phyloP scores from a whole-genome alignment of 1,140 invertebrate genomes.

The Lepidostoma basale region DNA sequence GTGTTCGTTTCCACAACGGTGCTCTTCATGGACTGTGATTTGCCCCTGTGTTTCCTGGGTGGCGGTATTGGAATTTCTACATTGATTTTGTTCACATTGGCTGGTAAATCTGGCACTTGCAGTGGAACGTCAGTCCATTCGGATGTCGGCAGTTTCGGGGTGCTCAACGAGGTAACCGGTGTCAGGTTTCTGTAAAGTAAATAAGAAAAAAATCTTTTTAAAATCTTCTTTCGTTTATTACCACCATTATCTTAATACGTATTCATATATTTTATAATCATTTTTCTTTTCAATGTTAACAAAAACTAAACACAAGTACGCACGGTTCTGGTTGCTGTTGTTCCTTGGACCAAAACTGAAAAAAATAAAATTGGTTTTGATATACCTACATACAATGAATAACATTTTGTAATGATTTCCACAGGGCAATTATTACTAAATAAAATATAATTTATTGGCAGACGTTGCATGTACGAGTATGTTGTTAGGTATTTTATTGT shows the following conservation, averaged over 20 bases:
- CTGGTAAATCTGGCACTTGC: slow-evolving; percentile 17
- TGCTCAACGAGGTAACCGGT: not conserved
- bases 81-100: not conserved
- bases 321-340: slow-evolving; percentile 4
- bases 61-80: slow-evolving; percentile 33
- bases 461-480: not conserved
- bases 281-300: not conserved
- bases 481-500: not conserved
- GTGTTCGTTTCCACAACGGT: not conserved
- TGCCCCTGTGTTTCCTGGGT: slow-evolving; percentile 37
- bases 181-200: not conserved
- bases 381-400: too few relatives aligned
- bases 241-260: not conserved
- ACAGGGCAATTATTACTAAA: too few relatives aligned
- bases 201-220: not conserved
- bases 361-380: not conserved
- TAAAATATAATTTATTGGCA: too few relatives aligned
- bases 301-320: not conserved
- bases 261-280: not conserved
- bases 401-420: too few relatives aligned
- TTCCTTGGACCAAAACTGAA: slow-evolving; percentile 19
- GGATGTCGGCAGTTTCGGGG: not conserved
- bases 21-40: slow-evolving; percentile 5
- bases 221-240: not conserved
- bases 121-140: slow-evolving; percentile 33